Evolutionary conservation across 2,888 invertebrate genomes (phyloP), one percentile per base, ranked within the genome.

Genomic region (Mantis religiosa): DNA sequence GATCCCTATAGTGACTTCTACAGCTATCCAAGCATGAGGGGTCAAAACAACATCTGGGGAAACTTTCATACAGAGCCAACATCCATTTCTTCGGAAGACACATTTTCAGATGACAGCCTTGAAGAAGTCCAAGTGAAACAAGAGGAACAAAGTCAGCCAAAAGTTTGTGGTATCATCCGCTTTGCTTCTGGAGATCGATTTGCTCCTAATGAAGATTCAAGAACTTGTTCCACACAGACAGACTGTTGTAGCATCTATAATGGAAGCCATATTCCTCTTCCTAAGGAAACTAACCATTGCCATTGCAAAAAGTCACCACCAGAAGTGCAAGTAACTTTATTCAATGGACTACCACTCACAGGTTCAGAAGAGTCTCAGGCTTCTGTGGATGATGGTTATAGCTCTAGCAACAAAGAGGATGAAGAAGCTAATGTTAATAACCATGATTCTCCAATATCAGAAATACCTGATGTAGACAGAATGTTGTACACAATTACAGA

Each of bases 71-170:
- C 20, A n/a, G 28, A 85, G 54, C n/a, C 27, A 47, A 15, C 20
- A 20, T 8, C 54, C 54, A 20, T 71, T 20, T 28, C 54, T 30
- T 30, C 71, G 25, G 30, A 82, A 27, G 90, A 90, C n/a, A 86
- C 82, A 28, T 90, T 89, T 41, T 90, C 90, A 82, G 90, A 90
- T 81, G 90, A 90, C 83, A 90, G 90, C 54, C 84, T 89, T n/a
- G 89, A 89, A 82, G 83, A 84, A 14, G 87, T 87, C 34, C 87
- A 84, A 82, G 89, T 71, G 25, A 71, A 71, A 25, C 54, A 20
- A 71, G 54, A 71, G 20, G 54, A 71, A 71, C 25, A 71, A 2
- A 71, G 54, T 71, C 20, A 71, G 6, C 54, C 54, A 71, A 71
- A 71, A 20, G 54, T 71, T 8, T 71, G 54, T 3, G 54, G 54